Percentiles rank a stretch among this genome's conserved stretches.
These are phyloP conservation scores for Prionchulus punctatus DNA, from an alignment of 2,888 invertebrate genomes.

Conservation along the genomic window DNA sequence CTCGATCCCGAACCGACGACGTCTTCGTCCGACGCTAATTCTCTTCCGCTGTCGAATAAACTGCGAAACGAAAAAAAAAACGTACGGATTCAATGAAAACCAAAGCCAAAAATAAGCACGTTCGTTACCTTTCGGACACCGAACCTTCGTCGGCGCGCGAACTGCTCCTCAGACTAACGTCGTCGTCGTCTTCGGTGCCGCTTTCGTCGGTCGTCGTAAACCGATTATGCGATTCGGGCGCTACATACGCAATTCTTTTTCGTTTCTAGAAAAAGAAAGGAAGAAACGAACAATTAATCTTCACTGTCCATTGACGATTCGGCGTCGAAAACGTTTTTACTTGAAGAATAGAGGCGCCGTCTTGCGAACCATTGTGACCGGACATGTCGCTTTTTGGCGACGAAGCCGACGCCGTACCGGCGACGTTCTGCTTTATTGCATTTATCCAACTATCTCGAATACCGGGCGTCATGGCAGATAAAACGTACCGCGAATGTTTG, in stretches of 20 bases:
- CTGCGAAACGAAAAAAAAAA: not conserved
- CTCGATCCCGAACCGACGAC: not conserved
- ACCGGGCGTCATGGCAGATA: conserved; percentile 31
- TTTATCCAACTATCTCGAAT: conserved; percentile 31
- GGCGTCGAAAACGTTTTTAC: not conserved
- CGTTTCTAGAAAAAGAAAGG: not conserved
- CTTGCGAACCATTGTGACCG: too few relatives aligned
- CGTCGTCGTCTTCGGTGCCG: not conserved
- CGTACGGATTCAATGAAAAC: not conserved
- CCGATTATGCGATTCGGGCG: conserved; percentile 30
- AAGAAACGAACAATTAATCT: not conserved
- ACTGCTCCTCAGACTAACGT: conserved; percentile 16
- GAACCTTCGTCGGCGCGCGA: conserved; percentile 11
- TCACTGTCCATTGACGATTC: too few relatives aligned
- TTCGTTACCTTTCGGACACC: conserved; percentile 9
- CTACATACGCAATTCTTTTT: conserved; percentile 29
- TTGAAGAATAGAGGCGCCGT: not conserved
- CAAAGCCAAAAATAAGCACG: too few relatives aligned
- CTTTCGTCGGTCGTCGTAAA: conserved; percentile 14
- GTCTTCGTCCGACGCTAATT: too few relatives aligned
- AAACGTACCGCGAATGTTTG: conserved; percentile 21
- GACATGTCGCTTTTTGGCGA: not conserved
- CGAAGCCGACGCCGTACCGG: conserved; percentile 18
- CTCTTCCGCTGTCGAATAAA: not conserved
- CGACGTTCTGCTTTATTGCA: conserved; percentile 18